Evolutionary conservation across 2,888 invertebrate species (phyloP), one percentile per base, ranked within the genome.

Genomic region (Apamea anceps): DNA sequence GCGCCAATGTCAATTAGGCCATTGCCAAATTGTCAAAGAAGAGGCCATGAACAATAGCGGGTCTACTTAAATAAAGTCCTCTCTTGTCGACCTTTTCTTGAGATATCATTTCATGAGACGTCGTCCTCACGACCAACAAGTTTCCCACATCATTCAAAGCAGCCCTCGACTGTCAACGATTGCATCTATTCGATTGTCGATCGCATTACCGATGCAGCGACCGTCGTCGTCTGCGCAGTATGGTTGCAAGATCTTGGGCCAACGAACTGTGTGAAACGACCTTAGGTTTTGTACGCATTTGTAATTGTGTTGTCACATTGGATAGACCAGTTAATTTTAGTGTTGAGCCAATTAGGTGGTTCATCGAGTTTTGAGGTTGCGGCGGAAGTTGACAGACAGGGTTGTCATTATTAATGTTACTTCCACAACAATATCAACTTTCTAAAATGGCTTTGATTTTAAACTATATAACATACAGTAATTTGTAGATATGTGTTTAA

Each of bases 171-270:
- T 75, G 77, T 79, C 81, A 77, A 71, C 51, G 72, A 81, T 85
- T 84, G 85, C 87, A 84, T 81, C 79, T 72, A 68, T 66, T 70
- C 77, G 81, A 84, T 88, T 70, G 79, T 76, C 63, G 3, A 32
- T 32, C 72, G 54, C 72, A 86, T 86, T 88, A 80, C 63, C 25
- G 77, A 86, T 85, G 86, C 86, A 65, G 67, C 45, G 75, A 42
- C 77, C 84, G 85, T 81, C 84, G 85, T 81, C 75, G 76, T 54
- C 71, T 73, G 80, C 77, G 86, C 83, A 80, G 77, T 82, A 75
- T 28, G 68, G 76, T 88, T 89, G 84, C 82, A 82, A 80, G 78
- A 82, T 72, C 77, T 80, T 72, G 57, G 73, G 82, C 70, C 84
- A 85, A 85, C 72, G 78, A 87, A 82, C 87, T 77, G 74, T 75